Evolutionary conservation across 2,113 vertebrate species (phyloP), one percentile per base, ranked within the genome.

Genomic region (Otolemur garnettii): DNA sequence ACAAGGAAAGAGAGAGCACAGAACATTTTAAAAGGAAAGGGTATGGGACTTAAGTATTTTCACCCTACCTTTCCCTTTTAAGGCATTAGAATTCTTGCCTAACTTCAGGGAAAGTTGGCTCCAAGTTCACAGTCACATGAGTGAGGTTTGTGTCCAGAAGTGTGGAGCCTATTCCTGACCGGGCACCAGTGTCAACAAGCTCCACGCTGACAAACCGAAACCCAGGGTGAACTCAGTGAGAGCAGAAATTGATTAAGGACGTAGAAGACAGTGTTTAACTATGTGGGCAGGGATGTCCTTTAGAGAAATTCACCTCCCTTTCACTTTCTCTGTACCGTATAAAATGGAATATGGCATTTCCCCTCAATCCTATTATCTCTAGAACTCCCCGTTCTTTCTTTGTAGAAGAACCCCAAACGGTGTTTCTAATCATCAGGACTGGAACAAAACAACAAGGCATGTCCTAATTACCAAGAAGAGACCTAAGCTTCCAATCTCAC

Each of bases 1-100:
- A 79, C 28, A 71, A 60, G 87, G 38, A 86, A n/a, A 57, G 62
- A 26, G 50, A 50, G 3, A 55, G 19, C 59, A 22, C 0, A 33
- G 33, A 64, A 69, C 18, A 57, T 18, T 74, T 22, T 4, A 74
- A 64, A 86, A 30, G 35, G 57, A 55, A 92, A 45, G 77, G 14
- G 88, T 91, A 89, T 33, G 19, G 80, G 66, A 30, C 57, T 86
- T 72, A 78, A 86, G 78, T 79, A 82, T 87, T 80, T 89, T 92
- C 24, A 62, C n/a, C 33, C 62, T n/a, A 53, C 15, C 14, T 83
- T 94, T 93, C 50, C 57, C 68, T 95, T 94, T 95, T 79, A 95
- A 94, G 71, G 81, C 42, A 57, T 77, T n/a, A 3, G 22, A 59
- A 82, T 62, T 77, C 45, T 60, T 87, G 86, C 55, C 26, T 74